Evolutionary conservation across 2,113 vertebrate species (phyloP).

Genomic region (Phyllostomus discolor): DNA sequence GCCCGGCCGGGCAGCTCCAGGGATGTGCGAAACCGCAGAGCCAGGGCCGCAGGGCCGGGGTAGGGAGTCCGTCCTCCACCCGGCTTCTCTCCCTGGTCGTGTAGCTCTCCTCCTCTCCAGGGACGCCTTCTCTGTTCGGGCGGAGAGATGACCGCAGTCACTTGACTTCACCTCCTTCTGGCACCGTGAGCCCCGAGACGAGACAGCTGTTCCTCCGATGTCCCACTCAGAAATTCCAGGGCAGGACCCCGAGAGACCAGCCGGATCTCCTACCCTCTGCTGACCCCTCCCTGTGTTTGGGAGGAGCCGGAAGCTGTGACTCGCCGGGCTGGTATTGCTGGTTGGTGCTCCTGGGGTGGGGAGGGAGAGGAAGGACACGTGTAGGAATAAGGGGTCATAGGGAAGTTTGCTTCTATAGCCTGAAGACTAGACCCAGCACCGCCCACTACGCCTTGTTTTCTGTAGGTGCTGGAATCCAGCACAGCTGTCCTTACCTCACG

Average conservation of each 20-base stretch:
- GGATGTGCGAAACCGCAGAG: background rate
- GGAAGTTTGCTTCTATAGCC: background rate
- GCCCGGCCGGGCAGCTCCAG: background rate
- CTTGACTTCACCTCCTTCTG: background rate
- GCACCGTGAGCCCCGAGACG: background rate
- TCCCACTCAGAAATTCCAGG: background rate
- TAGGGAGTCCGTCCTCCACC: background rate
- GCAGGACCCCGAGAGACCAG: background rate
- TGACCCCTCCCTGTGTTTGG: background rate
- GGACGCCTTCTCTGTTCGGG: background rate
- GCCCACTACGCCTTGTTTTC: background rate
- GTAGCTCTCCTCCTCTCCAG: background rate
- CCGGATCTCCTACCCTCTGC: background rate
- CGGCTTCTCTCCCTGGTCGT: background rate
- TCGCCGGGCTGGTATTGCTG: background rate
- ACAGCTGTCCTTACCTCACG: background rate
- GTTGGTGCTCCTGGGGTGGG: background rate
- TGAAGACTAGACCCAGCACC: background rate
- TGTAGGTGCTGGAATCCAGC: background rate
- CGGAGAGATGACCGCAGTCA: background rate
- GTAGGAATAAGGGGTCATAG: background rate
- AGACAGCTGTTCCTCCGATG: background rate
- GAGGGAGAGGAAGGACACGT: background rate
- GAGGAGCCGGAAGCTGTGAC: background rate
- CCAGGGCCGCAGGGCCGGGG: background rate